These are phyloP conservation scores for Iselma pallidipennis DNA, from an alignment of 2,888 invertebrate genomes.

Conservation along the genomic window DNA sequence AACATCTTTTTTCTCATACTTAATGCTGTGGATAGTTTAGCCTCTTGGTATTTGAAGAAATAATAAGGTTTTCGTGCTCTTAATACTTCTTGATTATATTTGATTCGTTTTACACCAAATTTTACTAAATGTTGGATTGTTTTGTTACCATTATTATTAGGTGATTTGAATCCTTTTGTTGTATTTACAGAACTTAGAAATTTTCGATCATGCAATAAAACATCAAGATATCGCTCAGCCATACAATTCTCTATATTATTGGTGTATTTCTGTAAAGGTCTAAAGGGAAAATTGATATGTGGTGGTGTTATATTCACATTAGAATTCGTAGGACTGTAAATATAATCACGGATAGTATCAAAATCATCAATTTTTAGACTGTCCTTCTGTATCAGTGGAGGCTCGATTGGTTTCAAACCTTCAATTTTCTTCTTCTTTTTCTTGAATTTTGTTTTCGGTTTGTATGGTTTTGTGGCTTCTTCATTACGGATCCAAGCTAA, in stretches of 20 bases:
- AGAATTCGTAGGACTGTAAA: slow-evolving; percentile 40
- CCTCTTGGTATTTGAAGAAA: slow-evolving; percentile 52
- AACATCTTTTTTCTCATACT: slow-evolving; percentile 45
- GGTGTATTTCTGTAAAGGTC: slow-evolving; percentile 52
- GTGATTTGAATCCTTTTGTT: slow-evolving; percentile 46
- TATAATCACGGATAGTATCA: slow-evolving; percentile 38
- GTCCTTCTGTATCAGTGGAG: not conserved
- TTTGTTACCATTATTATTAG: slow-evolving; percentile 48
- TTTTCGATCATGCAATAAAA: slow-evolving; percentile 54
- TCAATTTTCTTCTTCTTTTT: slow-evolving; percentile 36
- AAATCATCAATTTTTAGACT: not conserved
- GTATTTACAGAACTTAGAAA: slow-evolving; percentile 51
- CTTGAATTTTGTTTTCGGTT: slow-evolving; percentile 36
- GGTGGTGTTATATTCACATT: slow-evolving; percentile 44
- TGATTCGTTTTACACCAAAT: slow-evolving; percentile 47
- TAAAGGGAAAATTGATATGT: slow-evolving; percentile 41
- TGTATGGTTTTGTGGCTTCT: slow-evolving; percentile 43
- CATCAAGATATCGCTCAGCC: slow-evolving; percentile 55
- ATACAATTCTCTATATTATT: slow-evolving; percentile 53
- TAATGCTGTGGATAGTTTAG: slow-evolving; percentile 45
- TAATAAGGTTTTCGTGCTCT: slow-evolving; percentile 57
- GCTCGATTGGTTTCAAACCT: not conserved
- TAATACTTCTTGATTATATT: slow-evolving; percentile 53
- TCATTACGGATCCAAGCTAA: slow-evolving; percentile 50
- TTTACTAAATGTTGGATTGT: slow-evolving; percentile 44